Evolutionary conservation across 2,797 vertebrate genomes (phyloP).

Genomic region (Anabas testudineus): DNA sequence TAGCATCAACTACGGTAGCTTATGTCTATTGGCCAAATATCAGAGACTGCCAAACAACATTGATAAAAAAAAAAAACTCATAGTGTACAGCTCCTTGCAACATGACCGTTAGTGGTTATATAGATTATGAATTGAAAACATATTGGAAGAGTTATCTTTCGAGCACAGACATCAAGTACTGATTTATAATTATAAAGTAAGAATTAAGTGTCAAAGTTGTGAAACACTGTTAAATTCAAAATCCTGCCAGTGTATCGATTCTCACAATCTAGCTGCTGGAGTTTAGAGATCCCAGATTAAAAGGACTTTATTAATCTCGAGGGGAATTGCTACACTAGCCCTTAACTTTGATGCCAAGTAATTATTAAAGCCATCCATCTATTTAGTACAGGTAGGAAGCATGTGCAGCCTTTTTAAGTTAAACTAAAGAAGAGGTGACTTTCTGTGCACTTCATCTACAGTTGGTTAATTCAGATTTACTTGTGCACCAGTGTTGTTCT

Average conservation of each 20-base stretch:
- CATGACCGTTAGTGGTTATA: neutral
- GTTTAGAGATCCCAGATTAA: too few relatives aligned
- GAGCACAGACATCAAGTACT: too few relatives aligned
- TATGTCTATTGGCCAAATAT: constrained; percentile 51
- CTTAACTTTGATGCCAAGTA: neutral
- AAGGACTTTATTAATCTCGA: too few relatives aligned
- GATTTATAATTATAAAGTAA: too few relatives aligned
- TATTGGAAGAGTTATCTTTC: neutral
- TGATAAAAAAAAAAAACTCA: constrained; percentile 42
- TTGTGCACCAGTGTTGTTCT: neutral
- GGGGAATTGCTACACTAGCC: neutral
- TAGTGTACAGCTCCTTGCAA: neutral
- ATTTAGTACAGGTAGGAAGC: neutral
- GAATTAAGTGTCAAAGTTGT: too few relatives aligned
- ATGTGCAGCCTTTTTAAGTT: neutral
- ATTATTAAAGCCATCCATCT: neutral
- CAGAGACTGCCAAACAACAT: constrained; percentile 43
- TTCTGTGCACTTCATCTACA: neutral
- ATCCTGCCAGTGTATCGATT: neutral
- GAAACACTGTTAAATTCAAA: too few relatives aligned
- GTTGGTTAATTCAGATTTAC: neutral
- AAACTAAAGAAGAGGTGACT: neutral
- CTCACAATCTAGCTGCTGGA: neutral
- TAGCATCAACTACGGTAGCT: constrained; percentile 33
- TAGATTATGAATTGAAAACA: neutral